Evolutionary conservation across 2,888 invertebrate genomes (phyloP).

Genomic region (Barypeithes pellucidus): DNA sequence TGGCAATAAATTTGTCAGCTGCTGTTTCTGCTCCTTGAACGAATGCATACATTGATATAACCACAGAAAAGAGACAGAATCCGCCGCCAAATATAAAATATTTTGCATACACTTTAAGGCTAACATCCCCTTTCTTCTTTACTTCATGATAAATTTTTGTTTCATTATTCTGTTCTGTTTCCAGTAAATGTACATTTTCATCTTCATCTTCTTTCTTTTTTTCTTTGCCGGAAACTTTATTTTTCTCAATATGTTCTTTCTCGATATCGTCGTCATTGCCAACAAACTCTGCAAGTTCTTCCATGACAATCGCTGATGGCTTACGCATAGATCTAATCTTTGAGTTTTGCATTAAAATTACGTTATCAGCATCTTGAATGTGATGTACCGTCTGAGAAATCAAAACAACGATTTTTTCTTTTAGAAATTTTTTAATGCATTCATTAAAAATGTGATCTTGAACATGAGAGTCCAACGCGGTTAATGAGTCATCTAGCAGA

Average conservation of each 20-base stretch:
- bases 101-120: slow-evolving; percentile 59
- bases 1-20: slow-evolving; percentile 59
- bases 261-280: slow-evolving; percentile 67
- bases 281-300: slow-evolving; percentile 81
- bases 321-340: slow-evolving; percentile 75
- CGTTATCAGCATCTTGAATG: slow-evolving; percentile 70
- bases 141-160: slow-evolving; percentile 61
- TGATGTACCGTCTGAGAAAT: slow-evolving; percentile 82
- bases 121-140: slow-evolving; percentile 61
- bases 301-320: slow-evolving; percentile 78
- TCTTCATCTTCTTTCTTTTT: slow-evolving; percentile 18
- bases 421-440: slow-evolving; percentile 77
- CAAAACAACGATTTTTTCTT: slow-evolving; percentile 79
- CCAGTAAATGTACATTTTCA: slow-evolving; percentile 50
- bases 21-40: slow-evolving; percentile 59
- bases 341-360: slow-evolving; percentile 67
- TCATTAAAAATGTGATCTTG: slow-evolving; percentile 88
- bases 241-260: slow-evolving; percentile 65
- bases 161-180: slow-evolving; percentile 54
- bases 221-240: slow-evolving; percentile 33
- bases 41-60: slow-evolving; percentile 54
- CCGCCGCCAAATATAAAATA: slow-evolving; percentile 62
- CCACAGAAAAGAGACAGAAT: slow-evolving; percentile 53
- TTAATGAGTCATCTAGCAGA: slow-evolving; percentile 89
- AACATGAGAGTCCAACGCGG: slow-evolving; percentile 89